Conservation (phyloP, 2,888 invertebrate species). For the Patella caerulea region DNA sequence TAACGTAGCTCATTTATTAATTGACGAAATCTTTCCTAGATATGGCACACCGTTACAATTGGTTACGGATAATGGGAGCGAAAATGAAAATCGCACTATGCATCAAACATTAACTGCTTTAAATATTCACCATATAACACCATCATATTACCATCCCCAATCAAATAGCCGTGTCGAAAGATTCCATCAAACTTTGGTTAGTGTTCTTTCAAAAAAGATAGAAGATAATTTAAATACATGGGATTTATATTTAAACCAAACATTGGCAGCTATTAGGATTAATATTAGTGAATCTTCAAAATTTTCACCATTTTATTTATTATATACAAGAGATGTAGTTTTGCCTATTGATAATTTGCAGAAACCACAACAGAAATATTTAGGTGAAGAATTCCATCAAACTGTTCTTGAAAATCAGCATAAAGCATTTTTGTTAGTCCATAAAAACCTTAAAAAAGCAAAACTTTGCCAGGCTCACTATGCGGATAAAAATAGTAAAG, state of each 20-base stretch:
- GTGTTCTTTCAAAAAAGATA: slow-evolving; percentile 17
- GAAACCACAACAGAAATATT: slow-evolving; percentile 7
- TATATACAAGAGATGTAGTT: slow-evolving; percentile 5
- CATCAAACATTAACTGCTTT: slow-evolving; percentile 8
- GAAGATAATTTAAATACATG: too few relatives aligned
- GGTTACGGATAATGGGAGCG: slow-evolving; percentile 18
- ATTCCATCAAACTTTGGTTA: slow-evolving; percentile 29
- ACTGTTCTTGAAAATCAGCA: slow-evolving; percentile 14
- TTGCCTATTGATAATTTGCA: slow-evolving; percentile 2
- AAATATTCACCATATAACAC: slow-evolving; percentile 30
- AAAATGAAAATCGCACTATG: slow-evolving; percentile 11
- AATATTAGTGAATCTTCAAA: too few relatives aligned
- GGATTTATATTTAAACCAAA: slow-evolving; percentile 14
- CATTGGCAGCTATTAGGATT: slow-evolving; percentile 22
- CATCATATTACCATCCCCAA: slow-evolving; percentile 27
- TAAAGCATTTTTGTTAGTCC: not conserved
- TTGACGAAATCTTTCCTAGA: slow-evolving; percentile 32
- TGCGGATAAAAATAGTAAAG: slow-evolving; percentile 5
- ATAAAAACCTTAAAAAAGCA: too few relatives aligned
- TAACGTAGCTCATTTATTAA: slow-evolving; percentile 27
- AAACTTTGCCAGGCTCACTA: not conserved
- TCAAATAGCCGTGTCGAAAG: slow-evolving; percentile 31
- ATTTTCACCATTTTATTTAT: not conserved
- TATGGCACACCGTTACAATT: slow-evolving; percentile 22
- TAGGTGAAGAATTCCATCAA: slow-evolving; percentile 10